A percentile compares a stretch with the other conserved stretches of the same genome.
These are phyloP conservation scores for Drosophila malerkotliana DNA, from an alignment of 1,140 invertebrate genomes.

Conservation along the genomic window DNA sequence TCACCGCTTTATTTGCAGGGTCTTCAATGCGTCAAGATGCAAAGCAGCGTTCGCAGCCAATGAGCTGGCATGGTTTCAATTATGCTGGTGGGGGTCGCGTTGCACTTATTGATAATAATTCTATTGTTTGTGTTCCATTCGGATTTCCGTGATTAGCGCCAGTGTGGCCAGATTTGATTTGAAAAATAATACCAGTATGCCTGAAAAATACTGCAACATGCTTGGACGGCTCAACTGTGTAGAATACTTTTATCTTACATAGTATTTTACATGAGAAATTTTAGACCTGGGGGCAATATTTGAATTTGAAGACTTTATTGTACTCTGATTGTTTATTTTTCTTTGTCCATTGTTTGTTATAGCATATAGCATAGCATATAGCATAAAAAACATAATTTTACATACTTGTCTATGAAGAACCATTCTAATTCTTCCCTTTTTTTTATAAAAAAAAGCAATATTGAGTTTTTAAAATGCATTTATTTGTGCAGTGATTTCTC, in stretches of 20 bases:
- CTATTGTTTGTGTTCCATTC: conserved; percentile 32
- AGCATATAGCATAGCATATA: no score
- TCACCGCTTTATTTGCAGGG: conserved; percentile 7
- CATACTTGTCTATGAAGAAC: no score
- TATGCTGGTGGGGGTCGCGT: conserved; percentile 15
- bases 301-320: no score
- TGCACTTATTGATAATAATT: conserved; percentile 32
- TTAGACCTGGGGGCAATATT: no score
- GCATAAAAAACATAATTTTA: no score
- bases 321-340: no score
- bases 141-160: background rate
- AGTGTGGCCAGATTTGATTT: conserved; percentile 8
- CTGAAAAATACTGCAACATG: background rate
- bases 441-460: background rate
- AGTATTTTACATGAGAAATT: background rate
- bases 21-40: background rate
- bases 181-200: background rate
- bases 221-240: background rate
- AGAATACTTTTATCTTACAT: background rate
- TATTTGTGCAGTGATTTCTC: conserved; percentile 62
- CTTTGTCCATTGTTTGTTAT: no score
- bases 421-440: no score
- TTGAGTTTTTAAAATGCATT: conserved; percentile 44
- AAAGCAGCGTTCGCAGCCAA: background rate
- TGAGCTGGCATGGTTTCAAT: conserved; percentile 22